These are phyloP conservation scores for Toxonevra muliebris DNA, from an alignment of 2,888 invertebrate genomes.

Conservation along the genomic window DNA sequence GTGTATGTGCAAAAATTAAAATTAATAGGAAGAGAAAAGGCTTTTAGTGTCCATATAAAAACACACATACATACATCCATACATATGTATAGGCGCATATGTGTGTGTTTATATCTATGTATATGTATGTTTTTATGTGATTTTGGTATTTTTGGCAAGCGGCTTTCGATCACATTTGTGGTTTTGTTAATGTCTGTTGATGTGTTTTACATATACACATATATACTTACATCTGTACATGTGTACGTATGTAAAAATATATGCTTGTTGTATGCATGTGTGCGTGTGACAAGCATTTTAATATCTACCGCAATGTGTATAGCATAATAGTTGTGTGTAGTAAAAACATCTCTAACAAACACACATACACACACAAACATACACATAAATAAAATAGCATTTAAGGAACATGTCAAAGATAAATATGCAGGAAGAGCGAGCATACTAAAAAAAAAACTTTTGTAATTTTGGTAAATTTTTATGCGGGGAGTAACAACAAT, in stretches of 20 bases:
- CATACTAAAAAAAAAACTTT: not conserved
- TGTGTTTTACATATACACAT: not conserved
- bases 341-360: too few species aligned
- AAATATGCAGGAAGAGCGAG: slow-evolving; percentile 1
- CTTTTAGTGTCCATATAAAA: not conserved
- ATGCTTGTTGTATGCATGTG: not conserved
- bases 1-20: slow-evolving; percentile 3
- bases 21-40: slow-evolving; percentile 4
- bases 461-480: slow-evolving; percentile 4
- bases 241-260: not conserved
- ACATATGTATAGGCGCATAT: not conserved
- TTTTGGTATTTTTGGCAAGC: not conserved
- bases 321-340: too few species aligned
- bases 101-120: not conserved
- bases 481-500: not conserved
- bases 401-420: not conserved
- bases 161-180: slow-evolving; percentile 6
- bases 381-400: slow-evolving; percentile 4
- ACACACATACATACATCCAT: not conserved
- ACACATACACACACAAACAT: too few species aligned
- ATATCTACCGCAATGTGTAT: slow-evolving; percentile 11
- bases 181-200: not conserved
- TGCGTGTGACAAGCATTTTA: slow-evolving; percentile 8
- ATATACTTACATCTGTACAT: not conserved
- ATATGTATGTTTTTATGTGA: not conserved